Conservation (phyloP, 2,888 invertebrate species). For the Tenthredo distinguenda region DNA sequence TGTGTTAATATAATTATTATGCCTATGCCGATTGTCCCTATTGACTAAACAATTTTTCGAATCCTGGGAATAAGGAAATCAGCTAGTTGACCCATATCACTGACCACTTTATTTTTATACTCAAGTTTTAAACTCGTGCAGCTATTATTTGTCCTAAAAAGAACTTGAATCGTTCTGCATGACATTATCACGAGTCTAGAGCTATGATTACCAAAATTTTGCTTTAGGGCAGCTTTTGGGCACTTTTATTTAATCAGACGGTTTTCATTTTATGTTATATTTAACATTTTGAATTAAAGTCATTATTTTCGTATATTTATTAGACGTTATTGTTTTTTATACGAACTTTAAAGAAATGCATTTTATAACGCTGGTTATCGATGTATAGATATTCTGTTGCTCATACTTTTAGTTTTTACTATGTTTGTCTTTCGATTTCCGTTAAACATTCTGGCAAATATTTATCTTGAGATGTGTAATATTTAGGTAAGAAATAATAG, state of each 20-base stretch:
- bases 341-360: constrained; percentile 30
- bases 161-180: neutral
- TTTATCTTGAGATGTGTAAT: constrained; percentile 23
- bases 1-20: constrained; percentile 62
- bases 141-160: constrained; percentile 1
- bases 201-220: neutral
- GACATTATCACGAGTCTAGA: constrained; percentile 7
- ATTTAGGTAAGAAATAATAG: constrained; percentile 19
- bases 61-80: neutral
- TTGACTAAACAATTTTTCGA: neutral
- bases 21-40: neutral
- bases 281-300: neutral
- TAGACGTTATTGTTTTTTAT: neutral
- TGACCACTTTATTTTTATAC: constrained; percentile 42
- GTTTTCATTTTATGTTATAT: constrained; percentile 15
- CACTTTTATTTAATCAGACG: neutral
- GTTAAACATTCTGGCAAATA: constrained; percentile 26
- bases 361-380: constrained; percentile 1
- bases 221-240: constrained; percentile 9
- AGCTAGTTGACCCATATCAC: neutral
- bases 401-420: neutral
- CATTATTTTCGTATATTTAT: neutral
- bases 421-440: neutral
- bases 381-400: neutral
- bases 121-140: constrained; percentile 10